Percentiles rank a stretch among this genome's conserved stretches.
Conservation (phyloP, 2,888 invertebrate genomes). For the Agrochola lychnidis region DNA sequence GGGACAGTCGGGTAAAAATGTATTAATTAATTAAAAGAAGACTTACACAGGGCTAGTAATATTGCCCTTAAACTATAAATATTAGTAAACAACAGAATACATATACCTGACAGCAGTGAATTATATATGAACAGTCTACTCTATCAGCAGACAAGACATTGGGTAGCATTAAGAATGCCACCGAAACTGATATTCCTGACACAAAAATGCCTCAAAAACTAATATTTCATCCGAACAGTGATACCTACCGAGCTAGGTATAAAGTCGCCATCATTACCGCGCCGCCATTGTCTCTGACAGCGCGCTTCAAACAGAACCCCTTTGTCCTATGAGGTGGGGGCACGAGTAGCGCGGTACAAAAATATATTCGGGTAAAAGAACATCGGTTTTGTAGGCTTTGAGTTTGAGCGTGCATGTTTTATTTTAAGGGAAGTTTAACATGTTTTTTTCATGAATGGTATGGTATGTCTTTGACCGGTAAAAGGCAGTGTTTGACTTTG, state of each 20-base stretch:
- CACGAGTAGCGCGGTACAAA: slow-evolving; percentile 17
- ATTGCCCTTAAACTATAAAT: not conserved
- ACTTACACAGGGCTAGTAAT: not conserved
- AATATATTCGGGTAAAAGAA: slow-evolving; percentile 42
- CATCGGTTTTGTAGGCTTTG: slow-evolving; percentile 17
- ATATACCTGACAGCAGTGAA: not conserved
- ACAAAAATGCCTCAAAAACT: slow-evolving; percentile 12
- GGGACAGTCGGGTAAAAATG: too few relatives aligned
- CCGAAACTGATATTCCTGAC: not conserved
- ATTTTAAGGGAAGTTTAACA: slow-evolving; percentile 6
- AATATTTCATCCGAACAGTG: slow-evolving; percentile 14
- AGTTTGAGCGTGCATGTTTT: slow-evolving; percentile 9
- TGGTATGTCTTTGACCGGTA: not conserved
- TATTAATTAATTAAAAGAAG: too few relatives aligned
- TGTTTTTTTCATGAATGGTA: slow-evolving; percentile 1
- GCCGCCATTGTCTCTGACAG: slow-evolving; percentile 50
- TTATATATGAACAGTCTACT: not conserved
- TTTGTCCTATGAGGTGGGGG: slow-evolving; percentile 49
- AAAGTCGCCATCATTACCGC: slow-evolving; percentile 57
- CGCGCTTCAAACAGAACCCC: slow-evolving; percentile 46
- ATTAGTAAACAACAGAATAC: not conserved
- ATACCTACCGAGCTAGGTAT: slow-evolving; percentile 20
- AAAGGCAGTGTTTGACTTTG: not conserved
- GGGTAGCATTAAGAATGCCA: not conserved
- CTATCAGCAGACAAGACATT: not conserved